Conservation (phyloP, 35 echinoderm and acorn worm species). For the Ophiothrix spiculata region DNA sequence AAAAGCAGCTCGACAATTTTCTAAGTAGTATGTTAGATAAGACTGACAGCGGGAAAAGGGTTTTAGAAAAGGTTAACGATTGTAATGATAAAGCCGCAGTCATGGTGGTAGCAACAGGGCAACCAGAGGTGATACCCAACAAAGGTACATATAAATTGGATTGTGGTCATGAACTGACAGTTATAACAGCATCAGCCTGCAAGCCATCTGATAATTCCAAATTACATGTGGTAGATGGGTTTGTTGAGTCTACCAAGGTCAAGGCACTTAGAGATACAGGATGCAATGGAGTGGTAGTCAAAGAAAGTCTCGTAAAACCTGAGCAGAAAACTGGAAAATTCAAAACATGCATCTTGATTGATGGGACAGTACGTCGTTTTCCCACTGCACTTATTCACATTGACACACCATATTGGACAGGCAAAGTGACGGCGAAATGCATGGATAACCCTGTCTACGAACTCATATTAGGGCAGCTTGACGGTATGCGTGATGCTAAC, state of each 20-base stretch:
- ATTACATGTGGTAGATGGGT: constrained; percentile 10
- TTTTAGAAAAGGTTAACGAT: neutral
- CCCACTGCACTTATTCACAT: no score
- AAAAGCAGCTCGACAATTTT: neutral
- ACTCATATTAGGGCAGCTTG: constrained; percentile 20
- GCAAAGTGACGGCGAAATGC: constrained; percentile 15
- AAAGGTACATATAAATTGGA: no score
- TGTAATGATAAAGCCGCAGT: neutral
- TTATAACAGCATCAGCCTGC: neutral
- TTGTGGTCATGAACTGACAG: no score
- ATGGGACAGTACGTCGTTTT: neutral
- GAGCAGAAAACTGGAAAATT: neutral
- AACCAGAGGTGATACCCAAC: neutral
- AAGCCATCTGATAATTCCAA: neutral
- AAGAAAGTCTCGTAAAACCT: neutral
- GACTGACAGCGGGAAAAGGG: neutral
- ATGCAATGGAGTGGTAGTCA: neutral
- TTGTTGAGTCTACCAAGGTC: neutral
- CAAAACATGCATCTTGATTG: neutral
- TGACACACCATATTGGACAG: constrained; percentile 22
- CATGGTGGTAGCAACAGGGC: neutral
- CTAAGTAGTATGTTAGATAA: neutral
- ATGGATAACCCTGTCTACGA: constrained; percentile 35
- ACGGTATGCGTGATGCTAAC: neutral
- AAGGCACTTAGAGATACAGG: constrained; percentile 6